Evolutionary conservation across 2,888 invertebrate genomes (phyloP).

Genomic region (Drosophila siamana): DNA sequence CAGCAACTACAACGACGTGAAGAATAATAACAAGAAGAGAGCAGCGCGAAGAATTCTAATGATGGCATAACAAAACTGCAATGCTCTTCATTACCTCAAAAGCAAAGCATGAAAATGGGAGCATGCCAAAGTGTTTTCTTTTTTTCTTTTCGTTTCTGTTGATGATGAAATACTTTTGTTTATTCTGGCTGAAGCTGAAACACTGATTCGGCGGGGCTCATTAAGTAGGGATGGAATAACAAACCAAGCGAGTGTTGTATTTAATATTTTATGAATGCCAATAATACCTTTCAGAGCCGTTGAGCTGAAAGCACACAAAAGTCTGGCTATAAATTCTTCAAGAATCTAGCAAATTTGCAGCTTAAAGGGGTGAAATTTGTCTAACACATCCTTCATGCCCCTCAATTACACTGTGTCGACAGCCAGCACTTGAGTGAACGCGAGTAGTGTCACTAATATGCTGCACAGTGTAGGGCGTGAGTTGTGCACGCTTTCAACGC

Average conservation of each 20-base stretch:
- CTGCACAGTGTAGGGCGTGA: slow-evolving; percentile 18
- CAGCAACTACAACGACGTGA: slow-evolving; percentile 11
- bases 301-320: too few species aligned
- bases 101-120: neutral
- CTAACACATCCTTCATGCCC: neutral
- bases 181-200: too few species aligned
- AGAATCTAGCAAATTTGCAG: too few species aligned
- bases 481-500: slow-evolving; percentile 24
- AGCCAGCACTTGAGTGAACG: slow-evolving; percentile 23
- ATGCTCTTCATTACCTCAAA: slow-evolving; percentile 30
- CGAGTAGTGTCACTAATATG: slow-evolving; percentile 21
- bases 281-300: too few species aligned
- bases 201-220: too few species aligned
- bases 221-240: too few species aligned
- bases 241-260: too few species aligned
- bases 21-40: slow-evolving; percentile 14
- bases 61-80: slow-evolving; percentile 4
- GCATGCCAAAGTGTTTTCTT: neutral
- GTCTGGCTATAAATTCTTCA: too few species aligned
- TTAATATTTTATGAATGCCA: too few species aligned
- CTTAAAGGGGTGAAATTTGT: too few species aligned
- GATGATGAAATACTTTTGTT: too few species aligned
- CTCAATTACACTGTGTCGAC: neutral
- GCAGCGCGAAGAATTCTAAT: neutral
- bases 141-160: neutral